Evolutionary conservation across 2,113 vertebrate species (phyloP), one percentile per base, ranked within the genome.

Genomic region (Chamaetylas fuelleborni): DNA sequence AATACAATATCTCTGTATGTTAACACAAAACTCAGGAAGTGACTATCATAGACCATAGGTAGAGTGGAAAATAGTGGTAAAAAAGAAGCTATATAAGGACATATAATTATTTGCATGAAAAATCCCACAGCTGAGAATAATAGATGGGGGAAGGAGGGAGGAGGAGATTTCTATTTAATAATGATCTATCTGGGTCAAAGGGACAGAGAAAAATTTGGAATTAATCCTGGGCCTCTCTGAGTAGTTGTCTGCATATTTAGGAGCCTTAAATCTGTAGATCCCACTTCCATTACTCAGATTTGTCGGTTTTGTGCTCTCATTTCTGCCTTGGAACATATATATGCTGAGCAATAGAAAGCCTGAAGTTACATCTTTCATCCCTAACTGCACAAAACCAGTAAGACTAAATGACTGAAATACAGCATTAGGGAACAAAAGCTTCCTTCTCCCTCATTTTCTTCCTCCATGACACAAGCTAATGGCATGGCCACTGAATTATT

Each of bases 381-480:
- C 79, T 36, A 64, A 33, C 76, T 83, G 76, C 79, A 60, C 22
- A 71, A 90, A 94, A 4, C 60, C 53, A 62, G 1, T 81, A 56
- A 90, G 83, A 47, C 29, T 66, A 86, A 97, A 80, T 58, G 81
- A 48, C 34, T 88, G 76, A 93, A 88, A 88, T 29, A 67, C 43
- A 64, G 47, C n/a, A 38, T 34, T 71, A 81, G 6, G 43, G 76
- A 88, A 93, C 40, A 92, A 93, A 95, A 81, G 40, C 69, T 76
- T 90, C 72, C n/a, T 87, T 36, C 90, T 95, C 50, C 48, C 36
- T 84, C 56, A 33, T 81, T 93, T 93, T 94, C 64, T 70, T 61
- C n/a, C 65, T 84, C 25, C 28, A 3, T 56, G 80, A 62, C 54
- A 93, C 9, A 38, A 72, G 36, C 6, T 71, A 72, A 69, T 53